Evolutionary conservation across 2,113 vertebrate genomes (phyloP), one percentile per base, ranked within the genome.

Genomic region (Machaerirhynchus nigripectus): DNA sequence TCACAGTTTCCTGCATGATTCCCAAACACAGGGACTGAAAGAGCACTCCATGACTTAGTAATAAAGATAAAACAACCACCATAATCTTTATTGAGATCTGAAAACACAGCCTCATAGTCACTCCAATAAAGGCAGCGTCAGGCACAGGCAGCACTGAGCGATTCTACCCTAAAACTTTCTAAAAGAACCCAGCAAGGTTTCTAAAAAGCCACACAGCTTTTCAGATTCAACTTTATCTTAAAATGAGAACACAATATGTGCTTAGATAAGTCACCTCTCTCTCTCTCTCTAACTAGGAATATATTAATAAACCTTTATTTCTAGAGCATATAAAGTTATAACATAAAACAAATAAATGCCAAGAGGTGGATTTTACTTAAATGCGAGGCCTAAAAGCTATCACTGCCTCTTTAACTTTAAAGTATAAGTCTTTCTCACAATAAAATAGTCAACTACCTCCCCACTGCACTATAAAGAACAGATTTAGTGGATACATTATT

Each of bases 401-500:
- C 8, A 3, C 55, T 80, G 63, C 28, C 71, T 70, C 68, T 88
- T 93, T 90, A 92, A 91, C 69, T 86, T 90, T 86, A 60, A 52
- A 78, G 35, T 64, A 6, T n/a, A 59, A 78, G 88, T 31, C 75
- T 88, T 90, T 67, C 50, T 59, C 71, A 86, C 67, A 80, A 50
- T 91, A 94, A 94, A 94, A 91, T 63, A 92, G 82, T 80, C 88
- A 88, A 55, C 83, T 67, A 8, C 39, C 42, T 94, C 92, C 71
- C 67, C 50, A n/a, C 76, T 56, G 80, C 46, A 75, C 86, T 74
- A 81, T 96, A 94, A 90, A 92, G 91, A 86, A 7, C 8, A 90
- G 83, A 95, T 96, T 96, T 95, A 93, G 73, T 50, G 80, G 76
- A 1, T 64, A 20, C 86, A 67, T 95, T 95, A 93, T 63, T 52